Evolutionary conservation across 2,113 vertebrate genomes (phyloP).

Genomic region (Phylloscopus whistleri): DNA sequence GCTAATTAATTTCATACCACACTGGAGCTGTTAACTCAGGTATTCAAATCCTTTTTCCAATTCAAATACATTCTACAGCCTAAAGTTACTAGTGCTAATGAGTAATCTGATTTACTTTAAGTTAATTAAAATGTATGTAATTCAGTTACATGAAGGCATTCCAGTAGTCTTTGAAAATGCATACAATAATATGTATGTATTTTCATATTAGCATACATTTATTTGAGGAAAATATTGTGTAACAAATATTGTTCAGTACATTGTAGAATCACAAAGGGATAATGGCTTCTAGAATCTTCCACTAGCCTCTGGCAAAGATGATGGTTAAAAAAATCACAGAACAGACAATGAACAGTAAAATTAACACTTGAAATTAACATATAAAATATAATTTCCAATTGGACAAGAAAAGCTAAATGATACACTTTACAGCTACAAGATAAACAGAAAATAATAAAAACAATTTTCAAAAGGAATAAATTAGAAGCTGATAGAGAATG

Average conservation of each 20-base stretch:
- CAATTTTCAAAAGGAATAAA: constrained; percentile 35
- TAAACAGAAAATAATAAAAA: background rate
- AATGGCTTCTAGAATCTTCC: constrained; percentile 21
- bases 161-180: constrained; percentile 61
- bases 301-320: constrained; percentile 6
- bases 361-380: background rate
- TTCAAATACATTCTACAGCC: constrained; percentile 65
- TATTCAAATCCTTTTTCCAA: constrained; percentile 69
- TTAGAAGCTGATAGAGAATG: background rate
- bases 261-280: constrained; percentile 20
- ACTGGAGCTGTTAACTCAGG: constrained; percentile 65
- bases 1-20: constrained; percentile 71
- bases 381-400: constrained; percentile 28
- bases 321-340: constrained; percentile 56
- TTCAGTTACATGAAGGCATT: constrained; percentile 64
- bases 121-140: constrained; percentile 74
- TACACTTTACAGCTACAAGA: background rate
- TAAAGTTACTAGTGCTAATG: constrained; percentile 69
- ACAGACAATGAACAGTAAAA: constrained; percentile 38
- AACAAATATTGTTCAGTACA: constrained; percentile 53
- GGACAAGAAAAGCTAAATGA: constrained; percentile 24
- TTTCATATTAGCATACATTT: constrained; percentile 9
- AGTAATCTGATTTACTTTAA: constrained; percentile 73
- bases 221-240: constrained; percentile 64
- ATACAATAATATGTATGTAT: background rate